These are phyloP conservation scores for Agrochola lychnidis DNA, from an alignment of 2,888 invertebrate species.

Conservation along the genomic window DNA sequence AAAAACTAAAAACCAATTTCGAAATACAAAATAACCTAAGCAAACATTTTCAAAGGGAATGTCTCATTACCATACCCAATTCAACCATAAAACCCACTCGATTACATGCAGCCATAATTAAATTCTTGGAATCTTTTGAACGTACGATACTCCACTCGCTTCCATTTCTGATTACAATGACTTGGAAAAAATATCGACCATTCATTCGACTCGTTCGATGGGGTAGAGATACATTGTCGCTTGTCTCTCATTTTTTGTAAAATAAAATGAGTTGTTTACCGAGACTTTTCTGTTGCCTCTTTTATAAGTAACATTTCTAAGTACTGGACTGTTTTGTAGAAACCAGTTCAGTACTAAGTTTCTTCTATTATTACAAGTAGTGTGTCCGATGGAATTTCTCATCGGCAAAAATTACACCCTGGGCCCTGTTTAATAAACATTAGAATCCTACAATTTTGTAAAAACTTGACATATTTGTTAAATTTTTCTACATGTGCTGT, in stretches of 20 bases:
- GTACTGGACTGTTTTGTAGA: neutral
- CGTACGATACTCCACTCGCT: slow-evolving; percentile 53
- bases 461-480: too few relatives aligned
- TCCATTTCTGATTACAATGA: slow-evolving; percentile 71
- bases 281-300: slow-evolving; percentile 1
- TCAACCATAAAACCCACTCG: slow-evolving; percentile 34
- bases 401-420: neutral
- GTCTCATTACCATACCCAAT: neutral
- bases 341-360: neutral
- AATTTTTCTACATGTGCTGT: too few relatives aligned
- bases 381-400: too few relatives aligned
- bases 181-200: slow-evolving; percentile 55
- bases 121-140: slow-evolving; percentile 74
- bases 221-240: slow-evolving; percentile 30
- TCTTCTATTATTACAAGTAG: neutral
- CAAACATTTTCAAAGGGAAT: slow-evolving; percentile 3
- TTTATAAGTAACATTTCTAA: too few relatives aligned
- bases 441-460: too few relatives aligned
- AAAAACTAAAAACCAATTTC: neutral
- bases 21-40: neutral
- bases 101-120: slow-evolving; percentile 71
- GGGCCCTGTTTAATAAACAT: too few relatives aligned
- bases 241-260: slow-evolving; percentile 28
- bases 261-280: slow-evolving; percentile 30
- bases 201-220: slow-evolving; percentile 52